Percentiles rank a stretch among this genome's conserved stretches.
phyloP scores from a whole-genome alignment of 2,113 vertebrate species.

The Peromyscus maniculatus region DNA sequence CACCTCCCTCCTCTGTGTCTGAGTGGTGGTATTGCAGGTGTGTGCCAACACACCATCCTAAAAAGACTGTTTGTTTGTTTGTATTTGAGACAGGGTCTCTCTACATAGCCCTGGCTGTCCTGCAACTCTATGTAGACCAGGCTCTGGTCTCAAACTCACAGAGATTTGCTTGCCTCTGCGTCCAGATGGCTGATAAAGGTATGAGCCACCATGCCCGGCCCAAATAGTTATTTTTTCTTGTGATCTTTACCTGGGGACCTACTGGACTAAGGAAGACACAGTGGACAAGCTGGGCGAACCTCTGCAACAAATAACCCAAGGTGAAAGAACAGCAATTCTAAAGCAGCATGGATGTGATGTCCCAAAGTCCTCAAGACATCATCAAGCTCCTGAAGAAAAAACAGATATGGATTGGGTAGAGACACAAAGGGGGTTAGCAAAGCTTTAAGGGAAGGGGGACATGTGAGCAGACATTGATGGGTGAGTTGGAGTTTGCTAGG shows the following conservation, averaged over 20 bases:
- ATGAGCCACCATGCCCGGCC: background rate
- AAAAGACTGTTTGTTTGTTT: background rate
- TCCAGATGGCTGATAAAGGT: background rate
- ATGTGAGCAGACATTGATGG: background rate
- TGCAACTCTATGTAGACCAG: background rate
- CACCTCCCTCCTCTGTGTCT: too few species aligned
- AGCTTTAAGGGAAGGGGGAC: background rate
- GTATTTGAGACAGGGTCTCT: background rate
- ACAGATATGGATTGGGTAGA: background rate
- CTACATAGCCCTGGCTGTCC: background rate
- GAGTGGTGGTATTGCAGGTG: background rate
- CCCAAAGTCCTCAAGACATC: background rate
- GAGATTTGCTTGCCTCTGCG: background rate
- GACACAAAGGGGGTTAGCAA: background rate
- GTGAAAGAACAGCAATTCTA: background rate
- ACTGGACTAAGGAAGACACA: background rate
- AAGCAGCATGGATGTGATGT: background rate
- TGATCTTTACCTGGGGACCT: background rate
- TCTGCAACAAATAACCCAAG: background rate
- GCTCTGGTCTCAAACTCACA: background rate
- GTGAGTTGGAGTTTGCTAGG: conserved; percentile 7
- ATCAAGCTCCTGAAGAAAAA: background rate
- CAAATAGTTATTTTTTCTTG: background rate
- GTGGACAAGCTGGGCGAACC: background rate
- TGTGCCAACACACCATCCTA: background rate